phyloP scores from a whole-genome alignment of 2,888 invertebrate species.

The Melitaea athalia region DNA sequence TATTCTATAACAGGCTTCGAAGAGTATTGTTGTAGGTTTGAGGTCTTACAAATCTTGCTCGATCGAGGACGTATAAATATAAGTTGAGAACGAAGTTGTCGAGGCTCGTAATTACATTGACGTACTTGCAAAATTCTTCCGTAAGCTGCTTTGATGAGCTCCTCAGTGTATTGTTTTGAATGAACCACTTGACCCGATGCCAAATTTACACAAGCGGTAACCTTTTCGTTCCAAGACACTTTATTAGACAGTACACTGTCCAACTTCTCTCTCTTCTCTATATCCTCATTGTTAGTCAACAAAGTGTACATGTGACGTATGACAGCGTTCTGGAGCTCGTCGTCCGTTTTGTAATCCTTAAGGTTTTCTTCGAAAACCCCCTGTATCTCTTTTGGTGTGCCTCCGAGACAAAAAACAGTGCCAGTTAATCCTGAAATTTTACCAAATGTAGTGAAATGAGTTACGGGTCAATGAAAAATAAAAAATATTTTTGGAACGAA shows the following conservation, averaged over 20 bases:
- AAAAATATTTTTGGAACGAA: too few species aligned
- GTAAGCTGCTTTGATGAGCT: constrained; percentile 51
- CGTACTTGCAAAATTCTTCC: constrained; percentile 44
- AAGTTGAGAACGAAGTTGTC: constrained; percentile 47
- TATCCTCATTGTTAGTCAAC: constrained; percentile 43
- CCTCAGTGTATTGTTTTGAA: constrained; percentile 57
- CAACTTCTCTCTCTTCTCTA: constrained; percentile 31
- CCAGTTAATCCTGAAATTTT: constrained; percentile 5
- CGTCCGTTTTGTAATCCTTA: constrained; percentile 44
- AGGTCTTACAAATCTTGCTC: constrained; percentile 44
- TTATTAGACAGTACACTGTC: constrained; percentile 35
- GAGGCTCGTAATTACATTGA: constrained; percentile 36
- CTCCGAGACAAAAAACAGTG: constrained; percentile 60
- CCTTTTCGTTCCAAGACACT: constrained; percentile 50
- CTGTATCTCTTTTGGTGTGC: constrained; percentile 51
- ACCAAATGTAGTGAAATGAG: neutral
- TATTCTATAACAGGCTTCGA: constrained; percentile 49
- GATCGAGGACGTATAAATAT: constrained; percentile 45
- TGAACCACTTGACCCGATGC: constrained; percentile 54
- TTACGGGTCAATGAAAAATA: neutral
- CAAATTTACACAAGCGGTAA: constrained; percentile 47
- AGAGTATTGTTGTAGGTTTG: constrained; percentile 48
- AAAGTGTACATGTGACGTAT: constrained; percentile 54
- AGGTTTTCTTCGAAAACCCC: constrained; percentile 48
- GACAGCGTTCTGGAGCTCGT: constrained; percentile 53